Base-by-base conservation (phyloP, 2,113 vertebrate species). In the Cheilinus undulatus region DNA sequence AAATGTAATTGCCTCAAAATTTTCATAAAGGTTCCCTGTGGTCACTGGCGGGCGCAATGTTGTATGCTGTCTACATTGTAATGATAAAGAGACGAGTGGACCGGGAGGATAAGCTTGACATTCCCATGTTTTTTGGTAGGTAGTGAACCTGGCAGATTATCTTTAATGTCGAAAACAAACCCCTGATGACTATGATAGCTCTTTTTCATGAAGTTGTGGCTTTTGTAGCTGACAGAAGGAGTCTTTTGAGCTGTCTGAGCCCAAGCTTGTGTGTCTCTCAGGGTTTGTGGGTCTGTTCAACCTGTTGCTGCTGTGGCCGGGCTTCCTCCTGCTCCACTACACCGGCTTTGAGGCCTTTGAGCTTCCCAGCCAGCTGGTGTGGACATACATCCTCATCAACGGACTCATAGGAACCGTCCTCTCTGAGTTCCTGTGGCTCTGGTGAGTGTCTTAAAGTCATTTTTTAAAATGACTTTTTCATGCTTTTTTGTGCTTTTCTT, bases 121-220 rank as follows among this genome's bases (percentile, higher is more conserved):
- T 99, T 81, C 96, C 97, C 49, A 98, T 99, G 97, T 98, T 99
- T 87, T 98, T 99, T 85, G 97, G 97, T 98, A 92, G 95, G 94
- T 28, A 9, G 53, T 6, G 2, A 27, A 51, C 13, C 3, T 11
- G 26, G 7, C 11, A 10, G 8, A 3, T 5, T 34, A 1, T 34
- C 32, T 17, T 54, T 9, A 26, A 6, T 51, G 38, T 19, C 10
- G 27, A 1, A 56, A 56, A 27, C 28, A 12, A 3, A 27, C 46
- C 20, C 28, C 9, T 19, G 28, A 40, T 36, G 24, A 19, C 2
- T 32, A 9, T 32, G 8, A 19, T 6, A 2, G 14, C 0, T 19
- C 57, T 38, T n/a, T 30, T 30, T 13, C n/a, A 43, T n/a, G 17
- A 7, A 42, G 42, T 24, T 23, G 19, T 8, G 1, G 2, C 20